Conservation (phyloP, 1,140 invertebrate species). For the Drosophila navojoa region DNA sequence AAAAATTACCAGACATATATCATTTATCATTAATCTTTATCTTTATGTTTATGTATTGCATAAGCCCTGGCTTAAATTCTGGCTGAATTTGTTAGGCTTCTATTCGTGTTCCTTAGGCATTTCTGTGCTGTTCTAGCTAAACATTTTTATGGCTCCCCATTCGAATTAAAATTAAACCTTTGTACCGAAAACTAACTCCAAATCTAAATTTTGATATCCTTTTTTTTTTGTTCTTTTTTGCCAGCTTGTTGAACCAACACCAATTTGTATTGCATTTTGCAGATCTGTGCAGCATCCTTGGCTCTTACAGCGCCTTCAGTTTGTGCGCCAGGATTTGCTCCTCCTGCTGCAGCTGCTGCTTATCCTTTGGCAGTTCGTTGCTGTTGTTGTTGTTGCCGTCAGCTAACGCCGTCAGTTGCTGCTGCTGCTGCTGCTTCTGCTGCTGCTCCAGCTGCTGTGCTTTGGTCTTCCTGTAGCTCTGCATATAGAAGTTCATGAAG, state of each 20-base stretch:
- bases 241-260: conserved; percentile 63
- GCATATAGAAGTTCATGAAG: conserved; percentile 96
- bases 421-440: conserved; percentile 12
- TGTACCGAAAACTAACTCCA: conserved; percentile 76
- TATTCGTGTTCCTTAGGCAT: conserved; percentile 18
- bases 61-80: conserved; percentile 37
- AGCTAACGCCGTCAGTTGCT: conserved; percentile 15
- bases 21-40: too few relatives aligned
- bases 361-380: conserved; percentile 31
- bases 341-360: conserved; percentile 15
- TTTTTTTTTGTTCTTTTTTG: neutral
- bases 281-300: too few relatives aligned
- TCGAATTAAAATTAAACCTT: conserved; percentile 68
- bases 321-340: conserved; percentile 43
- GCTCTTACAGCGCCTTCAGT: conserved; percentile 61
- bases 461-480: conserved; percentile 88
- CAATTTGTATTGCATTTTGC: conserved; percentile 64
- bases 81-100: conserved; percentile 29
- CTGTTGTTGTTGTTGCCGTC: conserved; percentile 57
- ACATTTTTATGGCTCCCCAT: conserved; percentile 69
- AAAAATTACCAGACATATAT: conserved; percentile 4
- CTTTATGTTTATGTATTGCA: conserved; percentile 18
- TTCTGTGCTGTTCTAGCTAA: conserved; percentile 45
- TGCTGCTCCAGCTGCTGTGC: conserved; percentile 46
- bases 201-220: conserved; percentile 8